Percentiles rank a stretch among this genome's conserved stretches.
Evolutionary conservation across 2,797 vertebrate genomes (phyloP).

Genomic region (Acanthurus tractus): DNA sequence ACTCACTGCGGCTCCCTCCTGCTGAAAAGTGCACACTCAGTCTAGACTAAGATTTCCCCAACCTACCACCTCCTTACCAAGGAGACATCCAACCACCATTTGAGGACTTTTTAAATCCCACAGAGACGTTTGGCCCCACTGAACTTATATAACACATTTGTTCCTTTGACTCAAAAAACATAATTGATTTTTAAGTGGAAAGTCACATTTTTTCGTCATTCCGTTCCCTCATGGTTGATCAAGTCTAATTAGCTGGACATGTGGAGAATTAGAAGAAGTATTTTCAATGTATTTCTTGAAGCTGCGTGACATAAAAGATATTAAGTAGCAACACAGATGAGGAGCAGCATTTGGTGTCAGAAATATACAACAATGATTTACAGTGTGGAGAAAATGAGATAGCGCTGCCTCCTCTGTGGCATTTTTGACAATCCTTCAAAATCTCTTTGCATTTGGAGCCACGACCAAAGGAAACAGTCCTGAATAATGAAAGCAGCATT

Average conservation of each 20-base stretch:
- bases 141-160: slow-evolving; percentile 74
- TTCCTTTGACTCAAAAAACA: slow-evolving; percentile 56
- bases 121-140: slow-evolving; percentile 60
- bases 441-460: slow-evolving; percentile 74
- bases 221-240: slow-evolving; percentile 67
- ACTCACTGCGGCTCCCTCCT: slow-evolving; percentile 75
- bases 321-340: slow-evolving; percentile 76
- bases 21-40: slow-evolving; percentile 84
- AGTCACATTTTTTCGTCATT: slow-evolving; percentile 72
- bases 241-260: slow-evolving; percentile 61
- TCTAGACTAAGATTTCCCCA: slow-evolving; percentile 84
- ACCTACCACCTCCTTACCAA: slow-evolving; percentile 61
- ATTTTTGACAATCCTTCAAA: slow-evolving; percentile 74
- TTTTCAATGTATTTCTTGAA: slow-evolving; percentile 26
- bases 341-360: slow-evolving; percentile 83
- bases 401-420: slow-evolving; percentile 60
- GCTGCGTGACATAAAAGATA: slow-evolving; percentile 69
- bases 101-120: slow-evolving; percentile 61
- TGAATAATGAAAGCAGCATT: slow-evolving; percentile 71
- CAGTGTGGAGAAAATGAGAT: slow-evolving; percentile 74
- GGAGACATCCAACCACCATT: slow-evolving; percentile 54
- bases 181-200: slow-evolving; percentile 84
- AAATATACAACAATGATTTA: slow-evolving; percentile 89
- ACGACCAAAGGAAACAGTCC: slow-evolving; percentile 69
- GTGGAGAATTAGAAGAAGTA: slow-evolving; percentile 31